A percentile compares a stretch with the other conserved stretches of the same genome.
phyloP scores from a whole-genome alignment of 2,797 vertebrate species.

The Anguilla megastoma region DNA sequence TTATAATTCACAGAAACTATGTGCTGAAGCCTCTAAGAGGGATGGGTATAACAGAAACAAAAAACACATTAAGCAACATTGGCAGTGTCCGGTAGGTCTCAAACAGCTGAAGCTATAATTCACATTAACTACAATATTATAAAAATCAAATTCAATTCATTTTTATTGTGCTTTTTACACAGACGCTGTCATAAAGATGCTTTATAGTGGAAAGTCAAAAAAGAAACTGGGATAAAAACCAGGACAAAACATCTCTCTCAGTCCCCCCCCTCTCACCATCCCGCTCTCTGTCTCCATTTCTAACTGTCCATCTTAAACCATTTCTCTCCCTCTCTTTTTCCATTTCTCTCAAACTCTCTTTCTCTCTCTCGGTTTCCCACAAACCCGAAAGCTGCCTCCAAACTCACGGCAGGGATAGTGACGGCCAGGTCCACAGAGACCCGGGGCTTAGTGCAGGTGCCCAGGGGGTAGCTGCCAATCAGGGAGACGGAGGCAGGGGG shows the following conservation, averaged over 20 bases:
- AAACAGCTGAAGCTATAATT: background rate
- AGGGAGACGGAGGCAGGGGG: constrained; percentile 81
- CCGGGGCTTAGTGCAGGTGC: constrained; percentile 84
- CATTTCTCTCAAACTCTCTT: background rate
- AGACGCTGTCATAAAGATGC: too few species aligned
- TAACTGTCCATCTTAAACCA: background rate
- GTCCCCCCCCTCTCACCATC: too few species aligned
- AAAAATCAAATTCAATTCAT: too few species aligned
- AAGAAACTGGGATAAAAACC: too few species aligned
- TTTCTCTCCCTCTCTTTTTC: background rate
- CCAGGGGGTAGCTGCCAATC: constrained; percentile 92
- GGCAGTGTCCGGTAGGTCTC: background rate
- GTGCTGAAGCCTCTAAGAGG: too few species aligned
- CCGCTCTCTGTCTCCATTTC: background rate
- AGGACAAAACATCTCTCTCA: too few species aligned
- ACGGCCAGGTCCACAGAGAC: constrained; percentile 84
- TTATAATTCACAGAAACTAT: too few species aligned
- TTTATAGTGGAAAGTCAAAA: too few species aligned
- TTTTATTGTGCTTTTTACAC: too few species aligned
- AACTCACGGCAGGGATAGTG: constrained; percentile 86
- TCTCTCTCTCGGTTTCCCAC: background rate
- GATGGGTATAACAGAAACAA: too few species aligned
- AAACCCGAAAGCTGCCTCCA: background rate
- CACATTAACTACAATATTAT: background rate
- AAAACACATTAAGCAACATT: background rate